phyloP scores from a whole-genome alignment of 2,797 vertebrate species.

The Anomalospiza imberbis region DNA sequence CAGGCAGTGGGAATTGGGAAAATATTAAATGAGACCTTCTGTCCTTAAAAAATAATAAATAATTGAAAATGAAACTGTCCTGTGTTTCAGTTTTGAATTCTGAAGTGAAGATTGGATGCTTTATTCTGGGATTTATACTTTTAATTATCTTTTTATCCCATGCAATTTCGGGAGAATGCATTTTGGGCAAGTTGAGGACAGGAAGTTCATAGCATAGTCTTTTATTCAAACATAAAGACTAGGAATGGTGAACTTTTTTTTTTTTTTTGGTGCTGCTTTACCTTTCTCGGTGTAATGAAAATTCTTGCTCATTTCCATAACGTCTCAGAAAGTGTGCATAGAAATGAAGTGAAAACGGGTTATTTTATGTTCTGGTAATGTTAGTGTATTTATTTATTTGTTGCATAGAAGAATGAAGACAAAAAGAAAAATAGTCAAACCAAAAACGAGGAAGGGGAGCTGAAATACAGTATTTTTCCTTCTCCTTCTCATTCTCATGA shows the following conservation, averaged over 20 bases:
- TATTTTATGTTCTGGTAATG: slow-evolving; percentile 72
- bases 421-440: slow-evolving; percentile 57
- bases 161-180: slow-evolving; percentile 61
- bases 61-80: slow-evolving; percentile 70
- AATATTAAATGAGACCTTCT: slow-evolving; percentile 61
- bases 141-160: slow-evolving; percentile 40
- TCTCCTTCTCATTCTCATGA: slow-evolving; percentile 11
- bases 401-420: slow-evolving; percentile 26
- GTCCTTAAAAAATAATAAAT: slow-evolving; percentile 66
- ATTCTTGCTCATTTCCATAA: slow-evolving; percentile 53
- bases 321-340: slow-evolving; percentile 69
- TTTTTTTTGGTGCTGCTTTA: slow-evolving; percentile 62
- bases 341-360: slow-evolving; percentile 74
- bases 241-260: slow-evolving; percentile 66
- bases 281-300: slow-evolving; percentile 64
- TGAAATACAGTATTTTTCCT: slow-evolving; percentile 4
- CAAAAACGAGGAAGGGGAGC: slow-evolving; percentile 59
- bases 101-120: slow-evolving; percentile 66
- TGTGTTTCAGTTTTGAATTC: slow-evolving; percentile 70
- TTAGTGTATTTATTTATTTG: slow-evolving; percentile 79
- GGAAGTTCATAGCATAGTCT: slow-evolving; percentile 49
- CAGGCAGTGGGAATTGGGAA: slow-evolving; percentile 61
- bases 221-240: slow-evolving; percentile 61
- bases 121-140: slow-evolving; percentile 61
- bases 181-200: slow-evolving; percentile 68